phyloP scores from a whole-genome alignment of 2,888 invertebrate species.

The Drosophila hawaiiensis region DNA sequence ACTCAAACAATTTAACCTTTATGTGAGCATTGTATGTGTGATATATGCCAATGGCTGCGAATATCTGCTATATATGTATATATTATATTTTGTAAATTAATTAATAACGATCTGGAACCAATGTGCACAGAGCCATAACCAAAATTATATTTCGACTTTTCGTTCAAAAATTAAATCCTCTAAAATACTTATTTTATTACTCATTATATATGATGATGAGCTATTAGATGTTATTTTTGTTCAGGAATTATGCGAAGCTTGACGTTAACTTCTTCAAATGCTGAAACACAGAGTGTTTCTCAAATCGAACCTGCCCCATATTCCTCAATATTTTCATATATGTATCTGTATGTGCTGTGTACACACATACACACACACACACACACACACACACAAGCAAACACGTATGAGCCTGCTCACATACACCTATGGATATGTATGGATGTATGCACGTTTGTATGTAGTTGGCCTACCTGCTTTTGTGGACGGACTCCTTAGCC shows the following conservation, averaged over 20 bases:
- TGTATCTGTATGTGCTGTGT: not conserved
- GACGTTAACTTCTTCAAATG: not conserved
- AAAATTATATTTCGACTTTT: not conserved
- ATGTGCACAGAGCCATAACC: not conserved
- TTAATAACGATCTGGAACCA: not conserved
- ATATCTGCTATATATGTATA: no score
- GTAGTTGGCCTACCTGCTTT: constrained; percentile 50
- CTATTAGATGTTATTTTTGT: not conserved
- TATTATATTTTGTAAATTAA: not conserved
- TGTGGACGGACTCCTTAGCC: constrained; percentile 47
- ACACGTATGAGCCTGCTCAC: not conserved
- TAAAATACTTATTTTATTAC: not conserved
- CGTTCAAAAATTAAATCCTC: not conserved
- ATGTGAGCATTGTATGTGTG: not conserved
- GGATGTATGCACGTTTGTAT: constrained; percentile 8
- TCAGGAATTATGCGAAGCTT: not conserved
- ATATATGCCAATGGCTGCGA: not conserved
- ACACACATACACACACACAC: no score
- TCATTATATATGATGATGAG: not conserved
- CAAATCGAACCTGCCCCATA: constrained; percentile 45
- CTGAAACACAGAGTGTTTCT: constrained; percentile 23
- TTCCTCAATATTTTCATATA: constrained; percentile 25
- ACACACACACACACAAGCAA: no score
- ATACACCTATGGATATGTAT: not conserved
- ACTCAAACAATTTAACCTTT: not conserved